Evolutionary conservation across 2,113 vertebrate species (phyloP).

Genomic region (Parotia lawesii): DNA sequence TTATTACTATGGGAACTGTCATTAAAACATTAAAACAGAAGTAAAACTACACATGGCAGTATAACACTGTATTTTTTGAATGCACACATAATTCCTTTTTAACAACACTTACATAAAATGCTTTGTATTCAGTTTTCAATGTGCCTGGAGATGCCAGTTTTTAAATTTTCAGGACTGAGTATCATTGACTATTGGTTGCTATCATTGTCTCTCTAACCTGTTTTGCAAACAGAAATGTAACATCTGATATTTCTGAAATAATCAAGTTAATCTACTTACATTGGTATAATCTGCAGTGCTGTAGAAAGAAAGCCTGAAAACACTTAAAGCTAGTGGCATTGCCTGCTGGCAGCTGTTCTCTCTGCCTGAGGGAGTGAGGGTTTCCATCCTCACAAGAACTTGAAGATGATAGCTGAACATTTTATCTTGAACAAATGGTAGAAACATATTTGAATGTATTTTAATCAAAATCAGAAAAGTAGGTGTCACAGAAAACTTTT

Average conservation of each 20-base stretch:
- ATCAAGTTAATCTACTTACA: constrained; percentile 46
- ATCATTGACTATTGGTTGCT: background rate
- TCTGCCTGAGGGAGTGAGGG: background rate
- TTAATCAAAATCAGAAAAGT: background rate
- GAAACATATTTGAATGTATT: background rate
- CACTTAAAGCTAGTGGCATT: background rate
- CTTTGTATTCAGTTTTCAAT: background rate
- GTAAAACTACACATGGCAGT: background rate
- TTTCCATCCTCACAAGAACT: background rate
- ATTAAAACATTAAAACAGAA: background rate
- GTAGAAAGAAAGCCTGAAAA: constrained; percentile 33
- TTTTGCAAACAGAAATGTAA: background rate
- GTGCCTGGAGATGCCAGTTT: background rate
- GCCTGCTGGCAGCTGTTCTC: constrained; percentile 35
- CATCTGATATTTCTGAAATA: constrained; percentile 55
- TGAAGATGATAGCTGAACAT: background rate
- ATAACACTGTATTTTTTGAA: background rate
- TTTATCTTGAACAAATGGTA: background rate
- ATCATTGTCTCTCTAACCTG: constrained; percentile 11
- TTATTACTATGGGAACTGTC: background rate
- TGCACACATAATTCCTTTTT: background rate
- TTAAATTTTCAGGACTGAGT: background rate
- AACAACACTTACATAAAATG: background rate
- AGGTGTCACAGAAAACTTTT: background rate
- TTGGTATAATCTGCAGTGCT: constrained; percentile 7